Evolutionary conservation across 1,140 invertebrate genomes (phyloP), one percentile per base, ranked within the genome.

Genomic region (Dryas iulia): DNA sequence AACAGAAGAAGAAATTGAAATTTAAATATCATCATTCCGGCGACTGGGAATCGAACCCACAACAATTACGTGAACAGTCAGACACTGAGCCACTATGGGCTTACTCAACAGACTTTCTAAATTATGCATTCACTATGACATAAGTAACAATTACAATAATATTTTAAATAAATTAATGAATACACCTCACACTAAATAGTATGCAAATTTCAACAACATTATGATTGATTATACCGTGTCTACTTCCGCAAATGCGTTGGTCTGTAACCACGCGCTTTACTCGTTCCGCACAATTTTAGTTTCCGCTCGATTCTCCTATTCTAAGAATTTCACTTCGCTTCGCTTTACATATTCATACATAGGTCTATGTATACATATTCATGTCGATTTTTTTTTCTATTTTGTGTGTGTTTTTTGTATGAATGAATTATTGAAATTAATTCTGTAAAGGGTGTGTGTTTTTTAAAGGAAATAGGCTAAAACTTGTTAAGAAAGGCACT

Each of bases 201-300:
- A 47, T 47, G 35, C 7, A 47, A 47, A 47, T 47, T 18, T 47
- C 14, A 8, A 47, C 6, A 21, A 47, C 14, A 18, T 47, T 47
- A 47, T 47, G 24, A 61, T 61, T 39, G 24, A 61, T 33, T 59
- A 33, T 25, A 47, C 31, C 24, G 14, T 58, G n/a, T 52, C 65
- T 65, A 56, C 66, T 59, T 69, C 57, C 66, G 66, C 65, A 73
- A 52, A 66, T 33, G 62, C 71, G 59, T 62, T 30, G 47, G 25
- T 66, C 59, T 69, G 39, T 47, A 14, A 47, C 39, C 39, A 66
- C 67, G 57, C 63, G 65, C 65, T 57, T 66, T 23, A 66, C 54
- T 24, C 70, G 61, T 75, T 75, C 66, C 73, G 63, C 24, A 62
- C 59, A 21, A 66, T 66, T 53, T 72, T 75, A 64, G 67, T 75